Conservation (phyloP, 2,113 vertebrate genomes). For the Recurvirostra avosetta region DNA sequence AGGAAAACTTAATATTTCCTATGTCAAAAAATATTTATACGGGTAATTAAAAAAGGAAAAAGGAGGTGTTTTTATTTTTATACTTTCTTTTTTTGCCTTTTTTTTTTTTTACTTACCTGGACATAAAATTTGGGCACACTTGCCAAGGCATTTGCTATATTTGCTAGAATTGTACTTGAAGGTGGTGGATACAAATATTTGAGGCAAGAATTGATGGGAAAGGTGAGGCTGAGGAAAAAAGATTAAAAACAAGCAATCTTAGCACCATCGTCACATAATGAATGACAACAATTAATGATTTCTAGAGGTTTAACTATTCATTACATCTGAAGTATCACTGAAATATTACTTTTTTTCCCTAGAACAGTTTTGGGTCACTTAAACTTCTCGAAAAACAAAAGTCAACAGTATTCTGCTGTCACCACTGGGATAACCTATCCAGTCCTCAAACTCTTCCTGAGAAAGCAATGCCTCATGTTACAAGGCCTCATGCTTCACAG, state of each 20-base stretch:
- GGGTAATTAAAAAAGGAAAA: not conserved
- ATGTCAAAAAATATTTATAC: not conserved
- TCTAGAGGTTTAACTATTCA: not conserved
- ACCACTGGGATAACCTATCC: not conserved
- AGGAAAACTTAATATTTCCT: not conserved
- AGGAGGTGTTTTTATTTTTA: not conserved
- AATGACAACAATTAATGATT: not conserved
- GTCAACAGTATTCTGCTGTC: not conserved
- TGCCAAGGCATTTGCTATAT: constrained; percentile 90
- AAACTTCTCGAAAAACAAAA: not conserved
- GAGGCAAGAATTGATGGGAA: constrained; percentile 89
- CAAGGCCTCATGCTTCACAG: not conserved
- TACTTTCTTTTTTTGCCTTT: not conserved
- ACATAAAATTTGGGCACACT: constrained; percentile 97
- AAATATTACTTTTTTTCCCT: not conserved
- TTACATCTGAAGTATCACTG: not conserved
- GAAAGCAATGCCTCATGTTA: not conserved
- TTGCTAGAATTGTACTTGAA: constrained; percentile 87
- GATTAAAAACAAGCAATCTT: not conserved
- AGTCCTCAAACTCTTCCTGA: not conserved
- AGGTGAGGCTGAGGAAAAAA: constrained; percentile 83
- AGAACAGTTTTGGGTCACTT: not conserved
- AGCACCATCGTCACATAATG: not conserved
- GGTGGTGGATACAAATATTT: constrained; percentile 97
- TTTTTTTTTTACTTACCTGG: constrained; percentile 79